Conservation (phyloP, 2,113 vertebrate species). For the Melanocharis versteri region DNA sequence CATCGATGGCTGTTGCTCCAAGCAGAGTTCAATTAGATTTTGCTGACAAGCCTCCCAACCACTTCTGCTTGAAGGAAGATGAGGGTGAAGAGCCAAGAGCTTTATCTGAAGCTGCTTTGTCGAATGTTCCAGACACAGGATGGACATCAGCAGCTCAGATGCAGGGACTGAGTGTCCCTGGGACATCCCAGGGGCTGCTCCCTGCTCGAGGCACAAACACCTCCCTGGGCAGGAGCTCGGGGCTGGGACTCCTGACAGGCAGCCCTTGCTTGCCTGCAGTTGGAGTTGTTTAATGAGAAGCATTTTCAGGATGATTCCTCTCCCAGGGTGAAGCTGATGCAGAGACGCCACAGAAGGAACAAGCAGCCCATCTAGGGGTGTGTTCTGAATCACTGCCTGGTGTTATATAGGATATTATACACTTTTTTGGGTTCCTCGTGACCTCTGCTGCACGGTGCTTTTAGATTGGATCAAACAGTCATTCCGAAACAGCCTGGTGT, state of each 20-base stretch:
- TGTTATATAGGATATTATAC: background rate
- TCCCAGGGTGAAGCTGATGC: background rate
- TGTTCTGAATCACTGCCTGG: background rate
- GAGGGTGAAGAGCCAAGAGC: background rate
- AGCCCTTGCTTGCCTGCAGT: background rate
- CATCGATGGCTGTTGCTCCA: background rate
- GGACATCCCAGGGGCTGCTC: background rate
- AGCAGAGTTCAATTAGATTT: background rate
- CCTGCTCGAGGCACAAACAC: background rate
- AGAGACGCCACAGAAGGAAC: background rate
- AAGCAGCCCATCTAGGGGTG: background rate
- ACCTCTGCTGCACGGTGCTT: background rate
- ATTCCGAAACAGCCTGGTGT: background rate
- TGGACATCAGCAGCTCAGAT: background rate
- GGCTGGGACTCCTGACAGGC: background rate
- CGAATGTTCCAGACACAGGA: accelerated
- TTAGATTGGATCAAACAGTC: background rate
- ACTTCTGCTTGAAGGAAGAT: background rate
- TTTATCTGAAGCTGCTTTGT: background rate
- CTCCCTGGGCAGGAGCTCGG: background rate
- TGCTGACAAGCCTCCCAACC: background rate
- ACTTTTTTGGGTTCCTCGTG: accelerated
- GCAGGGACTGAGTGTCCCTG: background rate
- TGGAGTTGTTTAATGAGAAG: background rate
- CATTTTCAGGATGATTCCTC: background rate